Percentiles rank a stretch among this genome's conserved stretches.
phyloP scores from a whole-genome alignment of 2,113 vertebrate species.

The Candoia aspera region DNA sequence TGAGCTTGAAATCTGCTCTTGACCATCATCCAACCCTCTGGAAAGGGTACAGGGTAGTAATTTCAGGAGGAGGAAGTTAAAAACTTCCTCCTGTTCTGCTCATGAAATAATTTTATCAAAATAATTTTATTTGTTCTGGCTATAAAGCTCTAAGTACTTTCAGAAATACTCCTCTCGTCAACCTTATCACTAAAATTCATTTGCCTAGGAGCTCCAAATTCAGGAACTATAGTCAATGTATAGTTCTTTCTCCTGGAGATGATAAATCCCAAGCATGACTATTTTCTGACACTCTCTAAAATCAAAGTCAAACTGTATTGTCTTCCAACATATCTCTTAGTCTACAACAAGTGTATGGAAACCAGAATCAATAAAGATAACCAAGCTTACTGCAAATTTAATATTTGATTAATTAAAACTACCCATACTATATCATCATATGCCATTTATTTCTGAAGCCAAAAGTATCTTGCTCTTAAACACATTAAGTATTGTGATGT shows the following conservation, averaged over 20 bases:
- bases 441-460: neutral
- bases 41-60: neutral
- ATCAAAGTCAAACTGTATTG: neutral
- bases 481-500: too few relatives aligned
- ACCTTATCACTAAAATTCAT: neutral
- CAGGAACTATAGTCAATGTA: neutral
- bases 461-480: neutral
- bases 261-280: neutral
- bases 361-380: neutral
- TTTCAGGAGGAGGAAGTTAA: neutral
- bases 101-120: neutral
- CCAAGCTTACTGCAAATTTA: neutral
- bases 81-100: neutral
- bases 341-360: neutral
- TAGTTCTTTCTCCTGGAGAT: neutral
- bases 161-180: neutral
- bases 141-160: neutral
- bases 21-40: neutral
- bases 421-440: neutral
- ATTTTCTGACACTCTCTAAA: neutral
- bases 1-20: neutral
- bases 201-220: neutral
- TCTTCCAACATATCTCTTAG: neutral
- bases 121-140: neutral
- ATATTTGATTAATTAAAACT: neutral